Base-by-base conservation (phyloP, 2,888 invertebrate species). In the Dilophus febrilis region DNA sequence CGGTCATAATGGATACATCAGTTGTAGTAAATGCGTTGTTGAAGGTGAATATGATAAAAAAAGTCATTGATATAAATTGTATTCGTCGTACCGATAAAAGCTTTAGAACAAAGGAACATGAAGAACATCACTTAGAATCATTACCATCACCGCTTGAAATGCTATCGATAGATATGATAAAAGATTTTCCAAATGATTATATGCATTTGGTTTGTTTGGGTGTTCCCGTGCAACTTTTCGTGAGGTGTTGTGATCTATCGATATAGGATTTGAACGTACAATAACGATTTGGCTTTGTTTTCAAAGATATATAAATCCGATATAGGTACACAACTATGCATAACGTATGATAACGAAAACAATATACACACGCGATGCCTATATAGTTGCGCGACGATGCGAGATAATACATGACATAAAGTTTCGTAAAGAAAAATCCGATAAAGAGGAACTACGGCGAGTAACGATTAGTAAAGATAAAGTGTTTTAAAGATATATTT, bases 201-300 rank as follows among this genome's bases (percentile, higher is more conserved):
- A 31, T 41, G 30, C 38, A 41, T 29, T 26, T 41, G 11, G 18
- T 41, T 16, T 39, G 38, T 11, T n/a, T 42, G 4, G 42, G 42
- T 11, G 31, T 39, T 17, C 18, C 12, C 7, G 22, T 28, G 4
- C 26, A 33, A 33, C 17, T 33, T 33, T 14, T 10, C 5, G 5
- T 6, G 8, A 14, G 4, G 4, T 14, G 17, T 14, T 16, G 13
- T 11, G 4, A 33, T 16, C 5, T 6, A 33, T 11, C n/a, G n/a
- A n/a, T n/a, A n/a, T n/a, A n/a, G n/a, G n/a, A n/a, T n/a, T n/a
- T n/a, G n/a, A n/a, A n/a, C n/a, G n/a, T n/a, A n/a, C n/a, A n/a
- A n/a, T n/a, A n/a, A n/a, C n/a, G n/a, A n/a, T n/a, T n/a, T n/a
- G n/a, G n/a, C n/a, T n/a, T n/a, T n/a, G n/a, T n/a, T n/a, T n/a